These are phyloP conservation scores for Actinemys pallida DNA, from an alignment of 2,113 vertebrate genomes.

Conservation along the genomic window DNA sequence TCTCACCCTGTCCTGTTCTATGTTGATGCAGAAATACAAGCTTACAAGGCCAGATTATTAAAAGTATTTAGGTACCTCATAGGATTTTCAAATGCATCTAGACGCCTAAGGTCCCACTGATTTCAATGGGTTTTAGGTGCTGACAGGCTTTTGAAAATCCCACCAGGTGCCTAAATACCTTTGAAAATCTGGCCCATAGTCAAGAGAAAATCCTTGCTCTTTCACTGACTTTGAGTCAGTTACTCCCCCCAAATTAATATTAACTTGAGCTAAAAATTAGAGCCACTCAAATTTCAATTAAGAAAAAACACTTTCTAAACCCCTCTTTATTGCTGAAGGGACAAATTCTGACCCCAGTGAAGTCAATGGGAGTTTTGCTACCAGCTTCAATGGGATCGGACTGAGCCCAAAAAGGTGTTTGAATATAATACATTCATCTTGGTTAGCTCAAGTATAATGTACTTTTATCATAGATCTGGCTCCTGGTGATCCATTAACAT, in stretches of 20 bases:
- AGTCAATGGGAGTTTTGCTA: neutral
- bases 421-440: neutral
- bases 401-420: neutral
- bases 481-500: neutral
- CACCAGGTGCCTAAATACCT: neutral
- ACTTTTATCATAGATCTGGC: neutral
- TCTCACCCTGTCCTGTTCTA: neutral
- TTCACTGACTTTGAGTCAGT: neutral
- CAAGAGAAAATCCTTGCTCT: neutral
- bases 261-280: neutral
- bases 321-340: neutral
- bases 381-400: neutral
- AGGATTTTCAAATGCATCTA: neutral
- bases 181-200: neutral
- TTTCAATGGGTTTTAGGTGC: neutral
- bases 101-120: no score
- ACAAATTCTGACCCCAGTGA: neutral
- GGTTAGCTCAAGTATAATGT: neutral
- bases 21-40: neutral
- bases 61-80: neutral
- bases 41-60: neutral
- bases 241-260: neutral
- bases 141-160: neutral
- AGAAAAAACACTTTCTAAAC: neutral
- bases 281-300: neutral